Evolutionary conservation across 2,797 vertebrate species (phyloP).

Genomic region (Threskiornis aethiopicus): DNA sequence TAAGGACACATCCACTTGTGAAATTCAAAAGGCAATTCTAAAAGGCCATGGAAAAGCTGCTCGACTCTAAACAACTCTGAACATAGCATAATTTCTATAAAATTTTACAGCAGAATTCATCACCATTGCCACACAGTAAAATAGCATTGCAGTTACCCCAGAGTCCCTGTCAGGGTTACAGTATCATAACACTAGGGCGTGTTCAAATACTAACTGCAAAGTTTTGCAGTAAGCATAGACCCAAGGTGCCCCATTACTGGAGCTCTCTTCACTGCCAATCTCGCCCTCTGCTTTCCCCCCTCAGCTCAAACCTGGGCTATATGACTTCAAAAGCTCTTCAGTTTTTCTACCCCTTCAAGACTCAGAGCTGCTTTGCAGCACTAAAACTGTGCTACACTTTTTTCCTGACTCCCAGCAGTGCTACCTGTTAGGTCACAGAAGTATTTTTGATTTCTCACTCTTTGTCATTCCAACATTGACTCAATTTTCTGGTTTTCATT

Average conservation of each 20-base stretch:
- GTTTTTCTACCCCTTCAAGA: background rate
- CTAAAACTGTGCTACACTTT: background rate
- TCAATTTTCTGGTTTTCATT: background rate
- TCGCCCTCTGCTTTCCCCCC: background rate
- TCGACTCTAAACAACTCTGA: background rate
- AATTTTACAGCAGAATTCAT: background rate
- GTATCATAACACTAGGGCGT: accelerated
- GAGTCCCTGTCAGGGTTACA: accelerated
- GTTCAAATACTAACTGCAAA: background rate
- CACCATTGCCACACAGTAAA: background rate
- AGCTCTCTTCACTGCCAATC: background rate
- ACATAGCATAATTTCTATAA: background rate
- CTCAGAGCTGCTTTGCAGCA: background rate
- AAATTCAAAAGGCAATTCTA: background rate
- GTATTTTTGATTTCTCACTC: constrained; percentile 1
- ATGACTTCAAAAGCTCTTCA: background rate
- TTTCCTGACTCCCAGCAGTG: background rate
- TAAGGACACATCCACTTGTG: background rate
- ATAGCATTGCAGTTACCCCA: accelerated
- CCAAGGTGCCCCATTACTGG: background rate
- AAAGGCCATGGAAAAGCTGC: background rate
- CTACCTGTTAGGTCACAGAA: background rate
- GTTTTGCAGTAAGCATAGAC: background rate
- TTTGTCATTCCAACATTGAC: background rate
- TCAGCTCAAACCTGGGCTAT: background rate